A percentile compares a stretch with the other conserved stretches of the same genome.
Evolutionary conservation across 1,140 invertebrate species (phyloP).

Genomic region (Agrypnia vestita): DNA sequence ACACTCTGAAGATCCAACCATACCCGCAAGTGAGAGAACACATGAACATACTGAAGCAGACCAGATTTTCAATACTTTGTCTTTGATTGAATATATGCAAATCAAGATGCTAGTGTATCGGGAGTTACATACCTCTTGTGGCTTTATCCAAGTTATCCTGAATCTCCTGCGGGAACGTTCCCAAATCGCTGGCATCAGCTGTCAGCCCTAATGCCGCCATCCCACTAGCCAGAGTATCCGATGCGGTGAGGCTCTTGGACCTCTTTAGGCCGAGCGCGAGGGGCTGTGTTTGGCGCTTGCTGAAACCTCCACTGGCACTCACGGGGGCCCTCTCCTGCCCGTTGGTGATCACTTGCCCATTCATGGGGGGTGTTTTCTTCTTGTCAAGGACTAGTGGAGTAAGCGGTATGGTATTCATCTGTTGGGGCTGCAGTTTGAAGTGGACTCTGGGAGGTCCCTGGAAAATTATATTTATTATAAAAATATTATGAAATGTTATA

Average conservation of each 20-base stretch:
- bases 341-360: constrained; percentile 60
- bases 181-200: constrained; percentile 81
- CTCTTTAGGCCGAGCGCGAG: constrained; percentile 79
- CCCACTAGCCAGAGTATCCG: constrained; percentile 78
- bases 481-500: too few relatives aligned
- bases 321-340: constrained; percentile 71
- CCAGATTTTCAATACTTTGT: constrained; percentile 5
- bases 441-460: constrained; percentile 73
- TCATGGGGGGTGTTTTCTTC: constrained; percentile 69
- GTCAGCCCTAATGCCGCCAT: constrained; percentile 75
- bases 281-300: constrained; percentile 65
- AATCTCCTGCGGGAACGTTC: constrained; percentile 81
- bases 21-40: too few relatives aligned
- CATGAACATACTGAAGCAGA: too few relatives aligned
- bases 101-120: too few relatives aligned
- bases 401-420: constrained; percentile 63
- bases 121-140: constrained; percentile 73
- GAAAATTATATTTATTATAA: constrained; percentile 21
- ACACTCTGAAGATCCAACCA: too few relatives aligned
- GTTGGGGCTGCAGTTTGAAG: constrained; percentile 71
- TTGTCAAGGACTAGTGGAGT: constrained; percentile 62
- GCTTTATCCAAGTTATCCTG: constrained; percentile 82
- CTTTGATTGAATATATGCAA: background rate
- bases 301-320: constrained; percentile 61
- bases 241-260: constrained; percentile 85